phyloP scores from a whole-genome alignment of 1,140 invertebrate species.

The Dryas iulia region DNA sequence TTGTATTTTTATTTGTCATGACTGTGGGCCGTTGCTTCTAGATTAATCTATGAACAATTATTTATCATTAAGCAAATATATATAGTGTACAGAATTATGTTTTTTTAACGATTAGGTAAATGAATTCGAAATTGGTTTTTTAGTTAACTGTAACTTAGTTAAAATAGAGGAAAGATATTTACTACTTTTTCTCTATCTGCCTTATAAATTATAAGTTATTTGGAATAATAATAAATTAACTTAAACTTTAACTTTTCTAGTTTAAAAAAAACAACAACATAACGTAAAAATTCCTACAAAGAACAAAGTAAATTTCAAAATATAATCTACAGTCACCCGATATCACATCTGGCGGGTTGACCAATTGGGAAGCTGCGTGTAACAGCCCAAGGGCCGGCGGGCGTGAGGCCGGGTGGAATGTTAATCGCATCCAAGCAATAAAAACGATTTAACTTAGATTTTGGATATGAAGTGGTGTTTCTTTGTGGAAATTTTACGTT shows the following conservation, averaged over 20 bases:
- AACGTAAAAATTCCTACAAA: background rate
- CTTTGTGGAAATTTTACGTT: background rate
- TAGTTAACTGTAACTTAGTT: too few relatives aligned
- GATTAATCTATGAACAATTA: background rate
- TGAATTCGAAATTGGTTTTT: too few relatives aligned
- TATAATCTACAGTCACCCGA: constrained; percentile 4
- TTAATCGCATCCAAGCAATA: constrained; percentile 72
- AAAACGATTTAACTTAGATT: constrained; percentile 44
- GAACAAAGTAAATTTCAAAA: background rate
- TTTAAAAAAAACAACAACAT: background rate
- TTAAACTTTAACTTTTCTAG: background rate
- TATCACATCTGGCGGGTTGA: constrained; percentile 1
- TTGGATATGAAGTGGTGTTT: constrained; percentile 18
- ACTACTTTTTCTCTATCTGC: too few relatives aligned
- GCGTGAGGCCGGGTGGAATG: constrained; percentile 73
- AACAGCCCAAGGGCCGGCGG: constrained; percentile 36
- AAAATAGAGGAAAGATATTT: too few relatives aligned
- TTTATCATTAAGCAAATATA: too few relatives aligned
- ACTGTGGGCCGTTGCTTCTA: background rate
- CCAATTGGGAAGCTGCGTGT: constrained; percentile 1
- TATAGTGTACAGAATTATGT: too few relatives aligned
- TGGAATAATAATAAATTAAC: too few relatives aligned
- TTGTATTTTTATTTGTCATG: background rate
- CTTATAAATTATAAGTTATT: too few relatives aligned
- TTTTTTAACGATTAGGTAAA: too few relatives aligned